Conservation (phyloP, 2,797 vertebrate genomes). For the Manis crassicaudata region DNA sequence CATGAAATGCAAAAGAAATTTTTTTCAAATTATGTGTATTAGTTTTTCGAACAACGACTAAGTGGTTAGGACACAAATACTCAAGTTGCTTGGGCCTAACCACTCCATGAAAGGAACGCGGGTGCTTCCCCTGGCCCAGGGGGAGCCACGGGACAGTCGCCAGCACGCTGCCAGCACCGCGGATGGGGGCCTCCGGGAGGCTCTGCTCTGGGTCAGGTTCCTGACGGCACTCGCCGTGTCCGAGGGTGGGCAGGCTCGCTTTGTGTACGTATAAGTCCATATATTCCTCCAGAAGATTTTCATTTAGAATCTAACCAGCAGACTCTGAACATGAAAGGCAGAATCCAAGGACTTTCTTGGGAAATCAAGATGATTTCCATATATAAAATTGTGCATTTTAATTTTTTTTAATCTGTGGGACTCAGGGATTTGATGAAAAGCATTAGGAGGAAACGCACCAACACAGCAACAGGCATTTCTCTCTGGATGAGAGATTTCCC, state of each 20-base stretch:
- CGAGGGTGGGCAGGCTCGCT: not conserved
- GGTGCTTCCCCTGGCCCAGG: not conserved
- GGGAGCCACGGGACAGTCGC: not conserved
- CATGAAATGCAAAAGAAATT: not conserved
- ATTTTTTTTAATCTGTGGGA: not conserved
- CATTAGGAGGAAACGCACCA: not conserved
- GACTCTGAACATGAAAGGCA: not conserved
- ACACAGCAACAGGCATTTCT: not conserved
- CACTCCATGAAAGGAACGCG: not conserved
- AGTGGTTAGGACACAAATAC: not conserved
- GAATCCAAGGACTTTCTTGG: conserved; percentile 15
- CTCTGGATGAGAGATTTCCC: not conserved
- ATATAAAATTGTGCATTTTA: not conserved
- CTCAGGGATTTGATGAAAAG: not conserved
- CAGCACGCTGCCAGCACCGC: not conserved
- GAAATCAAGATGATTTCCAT: not conserved
- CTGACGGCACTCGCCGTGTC: not conserved
- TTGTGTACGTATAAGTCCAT: not conserved
- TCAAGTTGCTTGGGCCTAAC: not conserved
- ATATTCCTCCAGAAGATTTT: not conserved
- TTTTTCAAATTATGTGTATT: not conserved
- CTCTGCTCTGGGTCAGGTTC: not conserved
- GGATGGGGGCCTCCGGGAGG: not conserved
- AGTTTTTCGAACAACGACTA: not conserved
- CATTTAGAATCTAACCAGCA: not conserved